phyloP scores from a whole-genome alignment of 1,140 invertebrate genomes.

The Apolygus lucorum region DNA sequence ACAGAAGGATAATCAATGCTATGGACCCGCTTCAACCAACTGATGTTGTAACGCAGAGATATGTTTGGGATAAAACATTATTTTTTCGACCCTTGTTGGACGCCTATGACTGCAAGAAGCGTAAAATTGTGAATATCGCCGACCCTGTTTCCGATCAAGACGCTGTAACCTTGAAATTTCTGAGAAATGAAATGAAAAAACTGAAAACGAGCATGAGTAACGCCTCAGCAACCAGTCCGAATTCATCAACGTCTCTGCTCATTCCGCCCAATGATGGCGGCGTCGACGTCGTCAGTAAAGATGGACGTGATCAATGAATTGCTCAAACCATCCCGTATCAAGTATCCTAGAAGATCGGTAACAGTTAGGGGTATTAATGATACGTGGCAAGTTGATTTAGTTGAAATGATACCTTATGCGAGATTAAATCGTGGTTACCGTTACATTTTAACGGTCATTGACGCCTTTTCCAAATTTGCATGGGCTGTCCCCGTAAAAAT shows the following conservation, averaged over 20 bases:
- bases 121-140: neutral
- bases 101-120: too few species aligned
- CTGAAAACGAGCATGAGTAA: neutral
- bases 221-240: too few species aligned
- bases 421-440: conserved; percentile 34
- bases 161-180: neutral
- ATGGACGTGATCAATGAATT: neutral
- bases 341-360: neutral
- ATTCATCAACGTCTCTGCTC: neutral
- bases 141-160: neutral
- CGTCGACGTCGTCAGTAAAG: neutral
- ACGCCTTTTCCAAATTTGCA: conserved; percentile 37
- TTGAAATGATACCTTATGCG: conserved; percentile 27
- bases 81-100: too few species aligned
- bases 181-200: neutral
- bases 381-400: conserved; percentile 27
- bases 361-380: conserved; percentile 22
- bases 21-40: neutral
- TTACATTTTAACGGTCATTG: conserved; percentile 36
- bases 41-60: neutral
- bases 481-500: conserved; percentile 35
- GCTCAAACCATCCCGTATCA: neutral
- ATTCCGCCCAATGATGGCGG: too few species aligned
- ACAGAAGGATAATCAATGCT: neutral
- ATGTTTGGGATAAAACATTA: neutral